Conservation (phyloP, 2,888 invertebrate genomes). For the Endotricha flammealis region DNA sequence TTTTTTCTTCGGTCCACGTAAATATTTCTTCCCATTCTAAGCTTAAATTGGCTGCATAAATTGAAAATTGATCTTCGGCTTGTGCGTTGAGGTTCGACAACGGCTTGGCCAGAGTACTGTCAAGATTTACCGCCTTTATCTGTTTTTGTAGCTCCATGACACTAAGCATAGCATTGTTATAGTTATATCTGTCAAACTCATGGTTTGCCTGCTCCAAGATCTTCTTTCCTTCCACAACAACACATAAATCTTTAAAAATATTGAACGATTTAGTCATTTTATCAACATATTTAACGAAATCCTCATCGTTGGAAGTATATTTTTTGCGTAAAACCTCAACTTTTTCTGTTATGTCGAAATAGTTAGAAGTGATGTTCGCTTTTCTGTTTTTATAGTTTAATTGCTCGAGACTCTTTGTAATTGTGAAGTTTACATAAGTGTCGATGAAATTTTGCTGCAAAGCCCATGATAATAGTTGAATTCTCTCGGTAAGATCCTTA, state of each 20-base stretch:
- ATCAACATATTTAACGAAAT: constrained; percentile 39
- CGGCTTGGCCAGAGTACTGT: constrained; percentile 47
- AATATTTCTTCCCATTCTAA: constrained; percentile 68
- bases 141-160: constrained; percentile 42
- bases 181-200: constrained; percentile 55
- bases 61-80: constrained; percentile 56
- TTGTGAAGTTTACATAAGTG: constrained; percentile 49
- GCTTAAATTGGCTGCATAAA: constrained; percentile 61
- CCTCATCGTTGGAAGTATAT: constrained; percentile 39
- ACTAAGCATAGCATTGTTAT: constrained; percentile 49
- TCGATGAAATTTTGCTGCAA: constrained; percentile 62
- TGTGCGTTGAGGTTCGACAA: constrained; percentile 46
- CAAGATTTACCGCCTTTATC: constrained; percentile 44
- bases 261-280: constrained; percentile 41
- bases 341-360: constrained; percentile 33
- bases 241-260: constrained; percentile 43
- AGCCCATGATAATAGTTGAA: constrained; percentile 59
- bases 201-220: constrained; percentile 55
- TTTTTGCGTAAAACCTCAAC: constrained; percentile 35
- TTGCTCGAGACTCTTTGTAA: constrained; percentile 63
- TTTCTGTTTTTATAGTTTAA: constrained; percentile 59
- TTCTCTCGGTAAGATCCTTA: constrained; percentile 53
- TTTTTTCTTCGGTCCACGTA: constrained; percentile 56
- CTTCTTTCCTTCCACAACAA: constrained; percentile 48
- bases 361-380: constrained; percentile 45